Evolutionary conservation across 2,888 invertebrate genomes (phyloP).

Genomic region (Euclidia mi): DNA sequence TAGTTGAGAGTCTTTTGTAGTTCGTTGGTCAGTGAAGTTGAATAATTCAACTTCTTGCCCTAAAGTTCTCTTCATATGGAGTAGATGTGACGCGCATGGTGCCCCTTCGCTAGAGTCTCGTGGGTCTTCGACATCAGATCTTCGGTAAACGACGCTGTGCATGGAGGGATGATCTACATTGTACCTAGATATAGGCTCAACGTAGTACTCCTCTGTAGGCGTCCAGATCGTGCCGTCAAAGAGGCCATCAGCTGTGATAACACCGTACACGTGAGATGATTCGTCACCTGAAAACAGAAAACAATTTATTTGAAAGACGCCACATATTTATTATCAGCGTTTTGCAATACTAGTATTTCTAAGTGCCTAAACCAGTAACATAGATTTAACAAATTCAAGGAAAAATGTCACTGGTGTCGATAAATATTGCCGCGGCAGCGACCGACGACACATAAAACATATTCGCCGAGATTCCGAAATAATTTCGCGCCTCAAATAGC

Average conservation of each 20-base stretch:
- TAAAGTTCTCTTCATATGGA: conserved; percentile 85
- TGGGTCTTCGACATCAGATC: conserved; percentile 93
- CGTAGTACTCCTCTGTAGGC: conserved; percentile 94
- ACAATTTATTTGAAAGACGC: conserved; percentile 25
- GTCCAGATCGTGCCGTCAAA: conserved; percentile 97
- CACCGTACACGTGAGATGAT: conserved; percentile 94
- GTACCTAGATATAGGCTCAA: conserved; percentile 95
- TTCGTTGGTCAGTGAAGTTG: conserved; percentile 76
- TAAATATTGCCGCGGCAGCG: conserved; percentile 12
- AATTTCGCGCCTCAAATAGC: conserved; percentile 18
- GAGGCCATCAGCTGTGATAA: conserved; percentile 96
- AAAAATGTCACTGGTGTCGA: conserved; percentile 4
- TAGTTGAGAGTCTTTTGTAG: conserved; percentile 66
- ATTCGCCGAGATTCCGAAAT: conserved; percentile 10
- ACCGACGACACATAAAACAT: conserved; percentile 18
- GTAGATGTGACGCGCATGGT: conserved; percentile 91
- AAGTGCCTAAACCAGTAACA: not conserved
- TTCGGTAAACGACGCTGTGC: conserved; percentile 96
- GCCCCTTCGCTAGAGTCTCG: conserved; percentile 69
- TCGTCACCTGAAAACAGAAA: conserved; percentile 93
- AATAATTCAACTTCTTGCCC: conserved; percentile 79
- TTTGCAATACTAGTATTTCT: conserved; percentile 1
- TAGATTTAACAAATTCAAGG: not conserved
- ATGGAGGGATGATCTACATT: conserved; percentile 88
- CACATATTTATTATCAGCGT: too few relatives aligned